These are phyloP conservation scores for Sigmodon hispidus DNA, from an alignment of 2,113 vertebrate species.

Conservation along the genomic window DNA sequence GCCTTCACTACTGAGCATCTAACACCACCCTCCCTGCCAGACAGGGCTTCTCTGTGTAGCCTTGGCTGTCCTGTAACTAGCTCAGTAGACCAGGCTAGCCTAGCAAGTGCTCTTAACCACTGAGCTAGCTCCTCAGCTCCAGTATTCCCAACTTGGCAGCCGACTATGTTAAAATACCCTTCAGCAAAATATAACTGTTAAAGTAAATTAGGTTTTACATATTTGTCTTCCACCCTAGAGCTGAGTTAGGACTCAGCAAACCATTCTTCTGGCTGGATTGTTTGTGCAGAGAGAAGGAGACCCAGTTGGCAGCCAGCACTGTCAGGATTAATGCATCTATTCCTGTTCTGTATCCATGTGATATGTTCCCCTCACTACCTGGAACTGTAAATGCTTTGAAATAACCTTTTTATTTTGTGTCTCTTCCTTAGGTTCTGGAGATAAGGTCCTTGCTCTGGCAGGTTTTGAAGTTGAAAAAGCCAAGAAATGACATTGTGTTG, in stretches of 20 bases:
- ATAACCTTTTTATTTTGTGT: constrained; percentile 63
- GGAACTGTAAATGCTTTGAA: neutral
- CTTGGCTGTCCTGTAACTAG: neutral
- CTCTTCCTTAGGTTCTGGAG: constrained; percentile 92
- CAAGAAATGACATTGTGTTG: constrained; percentile 85
- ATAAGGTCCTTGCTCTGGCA: constrained; percentile 97
- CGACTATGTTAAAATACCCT: neutral
- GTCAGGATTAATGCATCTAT: neutral
- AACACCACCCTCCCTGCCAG: no score
- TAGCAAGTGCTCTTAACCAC: neutral
- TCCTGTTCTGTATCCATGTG: neutral
- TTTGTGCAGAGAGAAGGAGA: neutral
- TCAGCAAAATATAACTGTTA: neutral
- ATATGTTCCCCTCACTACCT: neutral
- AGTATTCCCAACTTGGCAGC: neutral
- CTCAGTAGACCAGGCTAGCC: no score
- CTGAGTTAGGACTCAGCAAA: neutral
- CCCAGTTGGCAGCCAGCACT: neutral
- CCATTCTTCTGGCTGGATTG: neutral
- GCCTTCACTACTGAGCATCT: neutral
- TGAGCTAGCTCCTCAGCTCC: neutral
- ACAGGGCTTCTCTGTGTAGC: neutral
- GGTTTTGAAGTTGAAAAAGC: constrained; percentile 94
- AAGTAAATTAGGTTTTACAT: neutral
- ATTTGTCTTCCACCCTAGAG: neutral